Conservation (phyloP, 2,113 vertebrate species). For the Lasiurus borealis region DNA sequence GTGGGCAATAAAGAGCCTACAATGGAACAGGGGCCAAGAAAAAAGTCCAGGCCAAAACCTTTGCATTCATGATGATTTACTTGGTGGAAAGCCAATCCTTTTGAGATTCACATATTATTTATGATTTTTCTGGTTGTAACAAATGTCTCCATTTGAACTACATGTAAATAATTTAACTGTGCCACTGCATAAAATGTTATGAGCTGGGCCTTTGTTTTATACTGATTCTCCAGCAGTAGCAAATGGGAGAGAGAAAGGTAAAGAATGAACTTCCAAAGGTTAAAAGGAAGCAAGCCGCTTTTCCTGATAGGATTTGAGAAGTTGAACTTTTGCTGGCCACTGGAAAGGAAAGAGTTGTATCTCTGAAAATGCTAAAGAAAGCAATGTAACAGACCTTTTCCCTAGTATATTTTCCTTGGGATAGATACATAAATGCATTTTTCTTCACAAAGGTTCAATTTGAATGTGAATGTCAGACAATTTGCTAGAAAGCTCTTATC, state of each 20-base stretch:
- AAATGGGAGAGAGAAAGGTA: background rate
- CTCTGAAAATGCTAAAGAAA: slow-evolving; percentile 15
- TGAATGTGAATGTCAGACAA: background rate
- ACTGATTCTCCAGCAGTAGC: background rate
- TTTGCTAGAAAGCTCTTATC: background rate
- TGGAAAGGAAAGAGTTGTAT: background rate
- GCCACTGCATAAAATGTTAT: background rate
- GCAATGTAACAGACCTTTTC: background rate
- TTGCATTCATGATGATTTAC: slow-evolving; percentile 38
- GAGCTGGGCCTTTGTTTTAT: slow-evolving; percentile 23
- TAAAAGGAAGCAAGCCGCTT: background rate
- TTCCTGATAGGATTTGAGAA: background rate
- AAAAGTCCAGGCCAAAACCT: background rate
- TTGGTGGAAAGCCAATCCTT: slow-evolving; percentile 49
- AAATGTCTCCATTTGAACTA: slow-evolving; percentile 52
- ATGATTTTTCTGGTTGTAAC: background rate
- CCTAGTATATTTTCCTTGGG: background rate
- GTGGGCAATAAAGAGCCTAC: background rate
- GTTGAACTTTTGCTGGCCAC: background rate
- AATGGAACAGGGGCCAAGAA: background rate
- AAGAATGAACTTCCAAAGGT: background rate
- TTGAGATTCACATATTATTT: slow-evolving; percentile 6
- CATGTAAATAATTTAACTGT: background rate
- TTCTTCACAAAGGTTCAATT: background rate
- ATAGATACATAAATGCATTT: background rate